Percentiles rank a stretch among this genome's conserved stretches.
These are phyloP conservation scores for Marisa cornuarietis DNA, from an alignment of 1,140 invertebrate genomes.

Conservation along the genomic window DNA sequence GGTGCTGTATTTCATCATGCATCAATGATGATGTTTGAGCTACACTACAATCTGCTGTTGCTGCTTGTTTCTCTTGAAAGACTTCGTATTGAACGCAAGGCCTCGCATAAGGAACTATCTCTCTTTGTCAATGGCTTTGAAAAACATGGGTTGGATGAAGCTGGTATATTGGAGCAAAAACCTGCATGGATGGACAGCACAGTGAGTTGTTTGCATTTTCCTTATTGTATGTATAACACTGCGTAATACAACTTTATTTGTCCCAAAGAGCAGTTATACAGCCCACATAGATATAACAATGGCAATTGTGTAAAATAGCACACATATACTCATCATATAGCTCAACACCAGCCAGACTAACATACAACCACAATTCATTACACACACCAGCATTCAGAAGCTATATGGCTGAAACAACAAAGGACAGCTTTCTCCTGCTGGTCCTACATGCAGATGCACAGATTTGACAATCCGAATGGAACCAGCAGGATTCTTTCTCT, in stretches of 20 bases:
- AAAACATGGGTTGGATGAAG: conserved; percentile 45
- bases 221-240: too few species aligned
- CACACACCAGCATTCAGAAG: too few species aligned
- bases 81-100: conserved; percentile 46
- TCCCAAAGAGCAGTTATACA: too few species aligned
- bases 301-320: not conserved
- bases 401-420: too few species aligned
- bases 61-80: conserved; percentile 60
- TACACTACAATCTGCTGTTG: conserved; percentile 54
- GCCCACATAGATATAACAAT: not conserved
- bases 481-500: too few species aligned
- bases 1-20: conserved; percentile 53
- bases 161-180: conserved; percentile 44
- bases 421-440: too few species aligned
- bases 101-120: conserved; percentile 55
- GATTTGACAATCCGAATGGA: too few species aligned
- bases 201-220: conserved; percentile 28
- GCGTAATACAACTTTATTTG: not conserved
- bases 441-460: too few species aligned
- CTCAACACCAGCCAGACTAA: too few species aligned
- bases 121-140: conserved; percentile 63
- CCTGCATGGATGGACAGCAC: conserved; percentile 57
- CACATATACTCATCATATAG: too few species aligned
- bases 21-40: conserved; percentile 63
- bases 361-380: too few species aligned